A percentile compares a stretch with the other conserved stretches of the same genome.
Conservation (phyloP, 2,888 invertebrate genomes). For the Capitulum mitella region DNA sequence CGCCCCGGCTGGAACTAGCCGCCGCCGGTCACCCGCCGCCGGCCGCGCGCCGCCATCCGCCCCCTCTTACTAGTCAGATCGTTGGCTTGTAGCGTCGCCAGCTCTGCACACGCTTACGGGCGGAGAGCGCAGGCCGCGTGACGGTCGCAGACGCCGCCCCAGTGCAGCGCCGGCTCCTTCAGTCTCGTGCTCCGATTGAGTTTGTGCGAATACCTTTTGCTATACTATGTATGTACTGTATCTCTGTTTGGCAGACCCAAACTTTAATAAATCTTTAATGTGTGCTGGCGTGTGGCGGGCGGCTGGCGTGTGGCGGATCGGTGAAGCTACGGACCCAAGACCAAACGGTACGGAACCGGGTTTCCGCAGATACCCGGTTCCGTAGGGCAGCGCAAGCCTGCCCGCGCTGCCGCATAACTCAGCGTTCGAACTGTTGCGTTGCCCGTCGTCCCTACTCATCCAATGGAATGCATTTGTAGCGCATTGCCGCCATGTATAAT, state of each 20-base stretch:
- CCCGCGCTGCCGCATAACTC: no score
- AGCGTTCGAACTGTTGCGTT: no score
- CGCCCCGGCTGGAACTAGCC: not conserved
- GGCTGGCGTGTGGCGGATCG: no score
- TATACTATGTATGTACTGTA: constrained; percentile 15
- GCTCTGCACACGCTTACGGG: not conserved
- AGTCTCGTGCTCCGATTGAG: not conserved
- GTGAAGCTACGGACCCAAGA: no score
- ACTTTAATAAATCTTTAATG: constrained; percentile 25
- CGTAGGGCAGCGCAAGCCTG: no score
- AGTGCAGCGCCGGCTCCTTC: not conserved
- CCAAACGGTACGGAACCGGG: no score
- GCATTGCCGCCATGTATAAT: no score
- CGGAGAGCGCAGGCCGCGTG: not conserved
- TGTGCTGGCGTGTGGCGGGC: not conserved
- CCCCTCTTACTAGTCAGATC: not conserved
- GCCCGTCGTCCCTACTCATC: no score
- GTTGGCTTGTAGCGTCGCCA: not conserved
- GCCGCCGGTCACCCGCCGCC: not conserved
- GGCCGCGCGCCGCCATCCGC: not conserved
- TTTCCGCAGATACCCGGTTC: no score
- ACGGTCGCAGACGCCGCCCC: not conserved
- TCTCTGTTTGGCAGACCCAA: constrained; percentile 20
- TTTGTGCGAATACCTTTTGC: not conserved
- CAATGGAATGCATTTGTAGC: no score